Evolutionary conservation across 2,113 vertebrate species (phyloP).

Genomic region (Paralichthys olivaceus): DNA sequence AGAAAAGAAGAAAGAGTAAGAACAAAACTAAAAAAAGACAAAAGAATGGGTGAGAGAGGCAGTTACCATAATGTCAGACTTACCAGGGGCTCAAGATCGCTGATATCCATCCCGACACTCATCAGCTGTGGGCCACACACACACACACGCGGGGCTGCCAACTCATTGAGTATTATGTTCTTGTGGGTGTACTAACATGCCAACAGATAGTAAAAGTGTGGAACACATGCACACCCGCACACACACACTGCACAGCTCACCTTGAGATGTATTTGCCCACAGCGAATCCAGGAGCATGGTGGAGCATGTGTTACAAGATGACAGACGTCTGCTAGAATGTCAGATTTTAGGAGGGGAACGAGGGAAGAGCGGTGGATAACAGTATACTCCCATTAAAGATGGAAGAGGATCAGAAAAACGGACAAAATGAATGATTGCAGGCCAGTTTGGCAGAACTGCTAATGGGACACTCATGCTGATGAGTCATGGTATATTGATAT

Average conservation of each 20-base stretch:
- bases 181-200: conserved; percentile 49
- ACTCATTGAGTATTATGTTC: conserved; percentile 49
- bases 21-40: conserved; percentile 15
- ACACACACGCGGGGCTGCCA: conserved; percentile 5
- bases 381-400: conserved; percentile 30
- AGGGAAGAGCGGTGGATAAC: conserved; percentile 27
- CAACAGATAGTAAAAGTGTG: conserved; percentile 42
- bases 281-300: conserved; percentile 66
- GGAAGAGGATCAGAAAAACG: conserved; percentile 5
- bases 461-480: conserved; percentile 47
- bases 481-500: conserved; percentile 25
- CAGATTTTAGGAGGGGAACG: conserved; percentile 49
- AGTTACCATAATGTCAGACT: conserved; percentile 57
- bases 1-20: neutral
- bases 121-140: conserved; percentile 54
- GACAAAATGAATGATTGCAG: conserved; percentile 44
- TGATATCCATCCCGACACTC: conserved; percentile 64
- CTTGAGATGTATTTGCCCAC: conserved; percentile 75
- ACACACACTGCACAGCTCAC: conserved; percentile 39
- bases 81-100: conserved; percentile 55
- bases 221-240: conserved; percentile 11
- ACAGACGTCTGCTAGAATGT: conserved; percentile 63
- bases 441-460: conserved; percentile 23
- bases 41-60: conserved; percentile 26
- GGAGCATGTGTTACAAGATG: conserved; percentile 69